Conservation (phyloP, 2,888 invertebrate species). For the Brenthis daphne region DNA sequence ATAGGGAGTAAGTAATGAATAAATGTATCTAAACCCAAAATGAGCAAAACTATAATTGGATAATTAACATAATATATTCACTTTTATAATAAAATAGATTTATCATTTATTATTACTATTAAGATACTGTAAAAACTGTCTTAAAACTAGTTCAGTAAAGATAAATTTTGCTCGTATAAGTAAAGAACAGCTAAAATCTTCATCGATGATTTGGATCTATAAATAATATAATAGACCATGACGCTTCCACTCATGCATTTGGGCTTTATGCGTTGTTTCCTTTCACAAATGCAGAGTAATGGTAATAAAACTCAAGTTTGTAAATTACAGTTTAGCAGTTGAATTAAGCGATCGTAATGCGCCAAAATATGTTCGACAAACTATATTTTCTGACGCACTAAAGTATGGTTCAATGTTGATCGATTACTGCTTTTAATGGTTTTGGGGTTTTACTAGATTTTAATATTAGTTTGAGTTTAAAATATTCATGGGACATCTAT, state of each 20-base stretch:
- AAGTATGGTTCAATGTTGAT: background rate
- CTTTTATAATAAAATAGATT: too few relatives aligned
- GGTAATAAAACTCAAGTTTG: slow-evolving; percentile 30
- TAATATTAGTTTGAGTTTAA: too few relatives aligned
- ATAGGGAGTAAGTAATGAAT: too few relatives aligned
- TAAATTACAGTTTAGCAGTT: slow-evolving; percentile 30
- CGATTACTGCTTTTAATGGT: background rate
- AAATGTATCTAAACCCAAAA: too few relatives aligned
- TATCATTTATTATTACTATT: too few relatives aligned
- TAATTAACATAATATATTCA: too few relatives aligned
- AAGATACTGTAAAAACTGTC: too few relatives aligned
- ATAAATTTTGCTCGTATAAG: background rate
- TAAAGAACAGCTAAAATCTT: background rate
- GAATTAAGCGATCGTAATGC: slow-evolving; percentile 23
- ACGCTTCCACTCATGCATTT: slow-evolving; percentile 13
- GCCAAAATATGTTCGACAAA: slow-evolving; percentile 25
- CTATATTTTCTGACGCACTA: slow-evolving; percentile 1
- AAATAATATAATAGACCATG: slow-evolving; percentile 19
- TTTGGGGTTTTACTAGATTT: background rate
- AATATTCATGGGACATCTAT: too few relatives aligned
- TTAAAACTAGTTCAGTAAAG: too few relatives aligned
- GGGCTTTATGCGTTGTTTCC: slow-evolving; percentile 32
- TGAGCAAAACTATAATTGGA: too few relatives aligned
- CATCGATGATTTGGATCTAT: slow-evolving; percentile 8
- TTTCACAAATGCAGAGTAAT: slow-evolving; percentile 22